Conservation (phyloP, 2,888 invertebrate species). For the Drymonia ruficornis region DNA sequence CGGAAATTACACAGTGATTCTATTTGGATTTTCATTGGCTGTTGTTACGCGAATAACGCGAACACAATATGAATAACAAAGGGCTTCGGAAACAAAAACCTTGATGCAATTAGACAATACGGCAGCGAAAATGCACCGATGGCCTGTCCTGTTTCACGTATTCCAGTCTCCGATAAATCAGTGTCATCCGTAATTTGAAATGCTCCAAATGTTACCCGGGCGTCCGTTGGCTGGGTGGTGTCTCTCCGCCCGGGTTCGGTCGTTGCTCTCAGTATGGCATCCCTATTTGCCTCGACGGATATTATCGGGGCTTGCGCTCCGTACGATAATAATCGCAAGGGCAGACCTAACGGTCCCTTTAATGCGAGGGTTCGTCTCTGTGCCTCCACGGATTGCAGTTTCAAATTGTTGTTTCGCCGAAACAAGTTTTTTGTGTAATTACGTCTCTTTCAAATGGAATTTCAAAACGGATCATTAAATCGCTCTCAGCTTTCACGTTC, state of each 20-base stretch:
- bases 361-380: conserved; percentile 53
- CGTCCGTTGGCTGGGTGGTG: conserved; percentile 11
- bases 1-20: too few species aligned
- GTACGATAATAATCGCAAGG: conserved; percentile 65
- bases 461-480: background rate
- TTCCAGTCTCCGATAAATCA: conserved; percentile 52
- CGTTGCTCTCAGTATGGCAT: conserved; percentile 57
- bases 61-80: too few species aligned
- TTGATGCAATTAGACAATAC: background rate
- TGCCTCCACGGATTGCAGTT: conserved; percentile 41
- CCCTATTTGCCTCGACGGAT: conserved; percentile 58
- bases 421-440: conserved; percentile 26
- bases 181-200: conserved; percentile 57
- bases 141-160: conserved; percentile 23
- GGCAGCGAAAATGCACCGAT: background rate
- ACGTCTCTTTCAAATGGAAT: conserved; percentile 9
- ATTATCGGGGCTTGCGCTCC: conserved; percentile 55
- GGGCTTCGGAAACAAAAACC: too few species aligned
- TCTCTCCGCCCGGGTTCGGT: conserved; percentile 42
- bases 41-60: too few species aligned
- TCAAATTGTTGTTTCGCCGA: conserved; percentile 39
- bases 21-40: too few species aligned
- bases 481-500: conserved; percentile 7
- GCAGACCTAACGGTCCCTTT: conserved; percentile 60
- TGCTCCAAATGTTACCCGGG: conserved; percentile 43